Evolutionary conservation across 2,113 vertebrate species (phyloP), one percentile per base, ranked within the genome.

Genomic region (Oreochromis niloticus): DNA sequence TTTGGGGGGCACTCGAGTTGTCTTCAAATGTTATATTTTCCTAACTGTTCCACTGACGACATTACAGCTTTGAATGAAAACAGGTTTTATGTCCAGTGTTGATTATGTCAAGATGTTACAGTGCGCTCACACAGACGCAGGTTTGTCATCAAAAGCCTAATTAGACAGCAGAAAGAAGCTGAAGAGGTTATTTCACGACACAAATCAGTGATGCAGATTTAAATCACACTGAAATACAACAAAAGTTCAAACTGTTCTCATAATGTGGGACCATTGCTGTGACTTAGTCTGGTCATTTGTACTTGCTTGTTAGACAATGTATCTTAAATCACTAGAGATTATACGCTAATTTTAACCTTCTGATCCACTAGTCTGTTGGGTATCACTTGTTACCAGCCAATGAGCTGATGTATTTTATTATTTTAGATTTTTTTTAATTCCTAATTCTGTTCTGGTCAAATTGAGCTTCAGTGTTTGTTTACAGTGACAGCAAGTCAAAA

Each of bases 11-110:
- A 1, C 32, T 66, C 0, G 1, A 36, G 32, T 36, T 66, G 32
- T 66, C 17, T 36, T 66, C 17, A 66, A 66, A 66, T 36, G 32
- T 63, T 66, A 46, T 11, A 73, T 73, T 46, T 73, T 48, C 22
- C 41, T 22, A 46, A 46, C 22, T 73, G 6, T 24, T 71, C n/a
- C n/a, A 43, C 3, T 71, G 39, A 71, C 24, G 66, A 43, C 39
- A 71, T 71, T 43, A 24, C 39, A 27, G 12, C 2, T 3, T n/a
- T 7, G 10, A 36, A 66, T 66, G 61, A 66, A 66, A 36, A 66
- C 0, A 66, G 19, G n/a, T 39, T 66, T 66, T 66, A 39, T 66
- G 34, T 66, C 34, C 61, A 8, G 34, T 22, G 34, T 39, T 39
- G 61, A 13, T 66, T 34, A 66, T 39, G 34, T 1, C 61, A 0